Base-by-base conservation (phyloP, 2,888 invertebrate species). In the Calliscelio sp. region DNA sequence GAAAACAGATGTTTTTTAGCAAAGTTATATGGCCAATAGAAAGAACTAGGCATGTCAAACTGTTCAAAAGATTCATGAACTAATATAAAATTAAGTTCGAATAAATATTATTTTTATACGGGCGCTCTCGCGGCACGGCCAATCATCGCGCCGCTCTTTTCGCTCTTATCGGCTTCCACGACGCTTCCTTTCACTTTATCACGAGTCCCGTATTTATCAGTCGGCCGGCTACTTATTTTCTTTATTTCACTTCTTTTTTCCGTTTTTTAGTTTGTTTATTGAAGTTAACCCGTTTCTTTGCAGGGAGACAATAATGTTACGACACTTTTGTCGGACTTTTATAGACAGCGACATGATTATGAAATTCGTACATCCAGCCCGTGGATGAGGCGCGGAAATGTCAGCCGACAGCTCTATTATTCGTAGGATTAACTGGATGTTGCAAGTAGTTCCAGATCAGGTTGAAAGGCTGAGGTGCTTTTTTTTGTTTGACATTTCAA, bases 31-130 rank as follows among this genome's bases (percentile, higher is more conserved):
- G n/a, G n/a, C n/a, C n/a, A n/a, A n/a, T n/a, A n/a, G n/a, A n/a
- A n/a, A n/a, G n/a, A n/a, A n/a, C n/a, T n/a, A n/a, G n/a, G n/a
- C n/a, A n/a, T n/a, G n/a, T n/a, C n/a, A n/a, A n/a, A n/a, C n/a
- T n/a, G n/a, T n/a, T n/a, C n/a, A n/a, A n/a, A n/a, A n/a, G n/a
- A n/a, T n/a, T n/a, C n/a, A n/a, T n/a, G n/a, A n/a, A n/a, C n/a
- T n/a, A n/a, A n/a, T n/a, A n/a, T n/a, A n/a, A n/a, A n/a, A n/a
- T n/a, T n/a, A n/a, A n/a, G n/a, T n/a, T n/a, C 86, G 79, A 85
- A 78, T 81, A 83, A 85, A 82, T 82, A 85, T 84, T 66, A 80
- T 80, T 79, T 79, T 84, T 79, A 79, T 75, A 53, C 75, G 70
- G 53, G 51, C 32, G 61, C 25, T 49, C 55, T 41, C 49, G 57